Evolutionary conservation across 1,140 invertebrate genomes (phyloP).

Genomic region (Pantala flavescens): DNA sequence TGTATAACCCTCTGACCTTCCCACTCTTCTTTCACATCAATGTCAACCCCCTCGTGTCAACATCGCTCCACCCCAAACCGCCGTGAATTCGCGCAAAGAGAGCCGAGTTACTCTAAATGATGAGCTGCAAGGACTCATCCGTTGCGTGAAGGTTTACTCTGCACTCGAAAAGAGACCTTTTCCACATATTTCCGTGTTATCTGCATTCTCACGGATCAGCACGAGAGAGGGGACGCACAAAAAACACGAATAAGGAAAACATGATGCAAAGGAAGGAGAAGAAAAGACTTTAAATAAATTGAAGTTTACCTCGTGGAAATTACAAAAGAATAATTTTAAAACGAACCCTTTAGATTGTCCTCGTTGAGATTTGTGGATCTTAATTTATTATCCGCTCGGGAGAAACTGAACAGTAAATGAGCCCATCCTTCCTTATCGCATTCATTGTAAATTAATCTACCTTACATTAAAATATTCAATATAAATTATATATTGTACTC

Average conservation of each 20-base stretch:
- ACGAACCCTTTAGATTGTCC: background rate
- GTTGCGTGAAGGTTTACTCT: background rate
- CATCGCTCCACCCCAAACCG: no score
- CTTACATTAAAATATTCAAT: no score
- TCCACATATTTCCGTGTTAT: conserved; percentile 6
- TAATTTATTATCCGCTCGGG: background rate
- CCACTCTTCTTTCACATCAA: no score
- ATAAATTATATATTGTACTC: no score
- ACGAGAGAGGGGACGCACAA: background rate
- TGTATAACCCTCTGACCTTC: no score
- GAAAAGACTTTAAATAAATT: background rate
- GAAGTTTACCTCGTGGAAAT: background rate
- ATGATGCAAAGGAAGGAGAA: background rate
- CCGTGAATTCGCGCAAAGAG: background rate
- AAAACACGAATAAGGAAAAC: background rate
- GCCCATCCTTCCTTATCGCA: no score
- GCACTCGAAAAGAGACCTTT: conserved; percentile 3
- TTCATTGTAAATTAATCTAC: no score
- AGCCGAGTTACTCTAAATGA: background rate
- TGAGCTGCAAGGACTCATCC: background rate
- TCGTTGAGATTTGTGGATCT: background rate
- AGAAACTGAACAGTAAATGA: no score
- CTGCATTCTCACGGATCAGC: background rate
- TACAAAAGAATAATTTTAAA: background rate
- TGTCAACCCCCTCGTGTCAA: no score